Evolutionary conservation across 2,113 vertebrate species (phyloP).

Genomic region (Hippocampus mohnikei): DNA sequence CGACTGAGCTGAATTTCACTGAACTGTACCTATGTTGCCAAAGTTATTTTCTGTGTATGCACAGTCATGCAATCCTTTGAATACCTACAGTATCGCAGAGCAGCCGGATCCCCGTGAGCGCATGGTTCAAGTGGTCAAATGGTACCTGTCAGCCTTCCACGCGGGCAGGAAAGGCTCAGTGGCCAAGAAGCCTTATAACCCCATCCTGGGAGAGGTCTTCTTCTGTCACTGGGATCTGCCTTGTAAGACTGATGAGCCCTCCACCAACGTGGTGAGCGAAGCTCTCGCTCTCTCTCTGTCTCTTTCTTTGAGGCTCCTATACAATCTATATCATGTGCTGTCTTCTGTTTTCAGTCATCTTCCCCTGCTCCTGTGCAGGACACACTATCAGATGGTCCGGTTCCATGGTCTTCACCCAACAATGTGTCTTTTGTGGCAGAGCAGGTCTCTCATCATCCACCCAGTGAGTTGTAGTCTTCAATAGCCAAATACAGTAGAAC

Average conservation of each 20-base stretch:
- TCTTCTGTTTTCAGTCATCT: neutral
- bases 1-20: no score
- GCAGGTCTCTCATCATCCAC: constrained; percentile 98
- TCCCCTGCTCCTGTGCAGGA: constrained; percentile 72
- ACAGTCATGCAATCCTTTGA: neutral
- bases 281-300: neutral
- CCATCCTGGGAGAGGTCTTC: constrained; percentile 95
- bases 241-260: constrained; percentile 79
- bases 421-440: constrained; percentile 94
- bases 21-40: neutral
- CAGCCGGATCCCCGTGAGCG: constrained; percentile 88
- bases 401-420: constrained; percentile 85
- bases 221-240: constrained; percentile 93
- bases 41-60: neutral
- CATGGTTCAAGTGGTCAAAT: constrained; percentile 94
- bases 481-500: no score
- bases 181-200: constrained; percentile 98
- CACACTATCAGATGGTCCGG: constrained; percentile 85
- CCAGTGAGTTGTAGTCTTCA: constrained; percentile 79
- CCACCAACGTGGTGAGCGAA: constrained; percentile 47
- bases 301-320: neutral
- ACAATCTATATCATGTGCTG: neutral
- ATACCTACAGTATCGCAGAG: constrained; percentile 83
- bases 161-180: constrained; percentile 98
- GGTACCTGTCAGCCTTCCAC: constrained; percentile 98